Conservation (phyloP, 2,888 invertebrate species). For the Saturnia pavonia region DNA sequence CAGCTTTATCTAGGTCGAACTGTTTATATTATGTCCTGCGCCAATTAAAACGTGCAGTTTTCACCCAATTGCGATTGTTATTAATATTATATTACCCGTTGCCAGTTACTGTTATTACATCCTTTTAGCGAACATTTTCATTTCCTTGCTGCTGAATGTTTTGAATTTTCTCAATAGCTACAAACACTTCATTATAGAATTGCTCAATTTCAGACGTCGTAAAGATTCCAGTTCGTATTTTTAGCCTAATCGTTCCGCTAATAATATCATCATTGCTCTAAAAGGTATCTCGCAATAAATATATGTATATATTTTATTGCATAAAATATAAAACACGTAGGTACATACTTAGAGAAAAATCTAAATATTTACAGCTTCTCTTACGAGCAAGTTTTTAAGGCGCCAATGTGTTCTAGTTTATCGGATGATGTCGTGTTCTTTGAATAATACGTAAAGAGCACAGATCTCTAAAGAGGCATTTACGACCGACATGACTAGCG, state of each 20-base stretch:
- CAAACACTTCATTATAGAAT: neutral
- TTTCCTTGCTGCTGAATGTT: conserved; percentile 2
- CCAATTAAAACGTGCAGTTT: conserved; percentile 27
- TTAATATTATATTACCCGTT: conserved; percentile 20
- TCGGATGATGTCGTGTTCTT: neutral
- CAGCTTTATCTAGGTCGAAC: conserved; percentile 48
- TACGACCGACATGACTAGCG: neutral
- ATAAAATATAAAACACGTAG: neutral
- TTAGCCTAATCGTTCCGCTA: neutral
- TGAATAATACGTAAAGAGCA: neutral
- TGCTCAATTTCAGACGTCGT: neutral
- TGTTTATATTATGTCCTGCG: conserved; percentile 39
- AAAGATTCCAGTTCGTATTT: neutral
- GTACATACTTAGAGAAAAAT: neutral
- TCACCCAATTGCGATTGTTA: conserved; percentile 27
- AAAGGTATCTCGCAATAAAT: too few relatives aligned
- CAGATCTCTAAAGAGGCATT: too few relatives aligned
- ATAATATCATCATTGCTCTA: neutral
- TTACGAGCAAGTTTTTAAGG: neutral
- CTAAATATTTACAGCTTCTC: neutral
- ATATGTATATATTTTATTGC: too few relatives aligned
- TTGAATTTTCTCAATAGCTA: neutral
- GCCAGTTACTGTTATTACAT: conserved; percentile 5
- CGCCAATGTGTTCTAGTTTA: neutral
- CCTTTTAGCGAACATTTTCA: conserved; percentile 3